Evolutionary conservation across 2,888 invertebrate species (phyloP).

Genomic region (Acrocera orbiculus): DNA sequence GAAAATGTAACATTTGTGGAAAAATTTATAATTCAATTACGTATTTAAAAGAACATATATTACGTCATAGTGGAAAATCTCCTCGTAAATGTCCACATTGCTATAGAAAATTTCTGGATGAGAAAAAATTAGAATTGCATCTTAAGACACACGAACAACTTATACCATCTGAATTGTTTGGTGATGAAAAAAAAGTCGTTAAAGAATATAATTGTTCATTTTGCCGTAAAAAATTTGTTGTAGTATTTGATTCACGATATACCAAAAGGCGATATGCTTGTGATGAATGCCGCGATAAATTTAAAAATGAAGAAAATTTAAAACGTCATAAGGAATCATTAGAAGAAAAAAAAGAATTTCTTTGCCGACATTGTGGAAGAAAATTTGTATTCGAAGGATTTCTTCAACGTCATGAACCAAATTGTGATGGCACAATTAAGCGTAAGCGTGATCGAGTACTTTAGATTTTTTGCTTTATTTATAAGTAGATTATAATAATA

Average conservation of each 20-base stretch:
- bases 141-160: conserved; percentile 28
- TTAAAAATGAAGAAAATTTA: conserved; percentile 26
- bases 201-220: conserved; percentile 30
- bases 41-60: conserved; percentile 28
- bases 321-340: conserved; percentile 26
- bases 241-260: conserved; percentile 27
- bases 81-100: conserved; percentile 27
- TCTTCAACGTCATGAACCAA: conserved; percentile 26
- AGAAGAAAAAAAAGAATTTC: conserved; percentile 26
- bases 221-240: conserved; percentile 26
- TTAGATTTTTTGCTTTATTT: no score
- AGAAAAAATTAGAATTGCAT: conserved; percentile 23
- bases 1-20: conserved; percentile 27
- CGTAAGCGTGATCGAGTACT: conserved; percentile 16
- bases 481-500: no score
- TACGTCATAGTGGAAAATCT: conserved; percentile 27
- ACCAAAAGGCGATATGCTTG: conserved; percentile 30
- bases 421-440: conserved; percentile 29
- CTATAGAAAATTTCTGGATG: conserved; percentile 28
- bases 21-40: conserved; percentile 29
- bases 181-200: conserved; percentile 23
- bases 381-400: conserved; percentile 30
- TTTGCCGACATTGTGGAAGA: conserved; percentile 26
- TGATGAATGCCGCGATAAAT: conserved; percentile 28
- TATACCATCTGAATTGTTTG: conserved; percentile 4